phyloP scores from a whole-genome alignment of 2,888 invertebrate genomes.

The Nysson spinosus region DNA sequence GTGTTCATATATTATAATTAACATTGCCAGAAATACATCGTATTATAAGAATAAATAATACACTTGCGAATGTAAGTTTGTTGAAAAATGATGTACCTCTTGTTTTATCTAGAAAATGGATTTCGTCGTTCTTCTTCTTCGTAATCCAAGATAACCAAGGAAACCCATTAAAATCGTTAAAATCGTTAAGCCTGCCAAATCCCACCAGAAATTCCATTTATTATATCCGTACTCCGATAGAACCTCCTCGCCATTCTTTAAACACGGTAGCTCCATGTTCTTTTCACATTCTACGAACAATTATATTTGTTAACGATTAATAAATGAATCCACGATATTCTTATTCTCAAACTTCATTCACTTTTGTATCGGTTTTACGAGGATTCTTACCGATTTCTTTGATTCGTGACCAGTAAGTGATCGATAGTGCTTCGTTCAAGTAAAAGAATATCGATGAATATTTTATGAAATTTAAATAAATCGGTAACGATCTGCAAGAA shows the following conservation, averaged over 20 bases:
- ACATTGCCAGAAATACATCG: no score
- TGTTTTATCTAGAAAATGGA: constrained; percentile 24
- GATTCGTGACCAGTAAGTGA: constrained; percentile 79
- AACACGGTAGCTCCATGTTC: constrained; percentile 45
- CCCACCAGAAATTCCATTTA: constrained; percentile 43
- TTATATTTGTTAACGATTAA: background rate
- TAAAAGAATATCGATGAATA: constrained; percentile 80
- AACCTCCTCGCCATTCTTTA: constrained; percentile 57
- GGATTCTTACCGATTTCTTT: constrained; percentile 78
- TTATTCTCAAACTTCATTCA: no score
- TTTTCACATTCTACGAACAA: constrained; percentile 52
- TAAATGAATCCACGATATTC: no score
- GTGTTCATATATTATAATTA: no score
- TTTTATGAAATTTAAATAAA: constrained; percentile 77
- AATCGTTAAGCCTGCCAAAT: constrained; percentile 47
- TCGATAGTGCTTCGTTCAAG: constrained; percentile 79
- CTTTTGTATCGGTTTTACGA: no score
- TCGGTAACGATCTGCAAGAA: constrained; percentile 75
- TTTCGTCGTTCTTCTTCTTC: constrained; percentile 43
- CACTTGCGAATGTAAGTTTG: no score
- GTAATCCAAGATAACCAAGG: constrained; percentile 56
- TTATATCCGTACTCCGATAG: constrained; percentile 59
- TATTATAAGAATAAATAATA: no score
- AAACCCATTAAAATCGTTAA: constrained; percentile 53
- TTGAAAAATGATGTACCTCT: background rate